These are phyloP conservation scores for Andrena trimmerana DNA, from an alignment of 2,888 invertebrate species.

Conservation along the genomic window DNA sequence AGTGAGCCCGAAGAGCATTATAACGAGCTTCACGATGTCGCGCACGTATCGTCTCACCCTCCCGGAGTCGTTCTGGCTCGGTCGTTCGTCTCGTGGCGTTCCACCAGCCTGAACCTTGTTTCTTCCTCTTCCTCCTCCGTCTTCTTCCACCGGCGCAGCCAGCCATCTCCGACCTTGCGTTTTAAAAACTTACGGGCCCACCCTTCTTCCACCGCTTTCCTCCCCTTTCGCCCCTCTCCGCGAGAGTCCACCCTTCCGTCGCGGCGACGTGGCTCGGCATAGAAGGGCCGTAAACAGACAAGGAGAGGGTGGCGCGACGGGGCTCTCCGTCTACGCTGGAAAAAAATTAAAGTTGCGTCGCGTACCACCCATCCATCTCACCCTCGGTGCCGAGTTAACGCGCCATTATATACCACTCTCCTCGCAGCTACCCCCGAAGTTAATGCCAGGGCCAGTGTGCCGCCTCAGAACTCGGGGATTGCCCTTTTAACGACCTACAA, in stretches of 20 bases:
- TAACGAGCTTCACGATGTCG: slow-evolving; percentile 79
- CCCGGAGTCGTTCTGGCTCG: slow-evolving; percentile 16
- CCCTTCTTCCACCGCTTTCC: slow-evolving; percentile 4
- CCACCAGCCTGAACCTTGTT: slow-evolving; percentile 24
- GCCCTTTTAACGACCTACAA: slow-evolving; percentile 65
- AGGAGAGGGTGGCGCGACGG: neutral
- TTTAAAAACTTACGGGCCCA: slow-evolving; percentile 59
- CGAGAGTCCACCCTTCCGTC: neutral
- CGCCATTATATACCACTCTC: slow-evolving; percentile 71
- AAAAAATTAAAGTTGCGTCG: slow-evolving; percentile 77
- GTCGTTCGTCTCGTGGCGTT: slow-evolving; percentile 28
- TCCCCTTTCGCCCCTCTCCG: neutral
- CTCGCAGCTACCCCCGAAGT: slow-evolving; percentile 57
- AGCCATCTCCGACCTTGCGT: slow-evolving; percentile 38
- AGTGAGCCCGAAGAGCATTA: slow-evolving; percentile 72
- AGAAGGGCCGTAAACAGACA: neutral
- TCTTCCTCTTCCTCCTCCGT: slow-evolving; percentile 16
- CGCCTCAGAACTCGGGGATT: slow-evolving; percentile 48
- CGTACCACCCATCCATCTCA: slow-evolving; percentile 79
- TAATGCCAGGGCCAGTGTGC: slow-evolving; percentile 60
- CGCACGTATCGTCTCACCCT: slow-evolving; percentile 74
- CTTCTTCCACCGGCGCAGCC: neutral
- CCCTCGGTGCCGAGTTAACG: slow-evolving; percentile 72
- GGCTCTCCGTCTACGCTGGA: slow-evolving; percentile 26
- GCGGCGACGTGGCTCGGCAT: neutral